Evolutionary conservation across 2,113 vertebrate species (phyloP).

Genomic region (Hystrix cristata): DNA sequence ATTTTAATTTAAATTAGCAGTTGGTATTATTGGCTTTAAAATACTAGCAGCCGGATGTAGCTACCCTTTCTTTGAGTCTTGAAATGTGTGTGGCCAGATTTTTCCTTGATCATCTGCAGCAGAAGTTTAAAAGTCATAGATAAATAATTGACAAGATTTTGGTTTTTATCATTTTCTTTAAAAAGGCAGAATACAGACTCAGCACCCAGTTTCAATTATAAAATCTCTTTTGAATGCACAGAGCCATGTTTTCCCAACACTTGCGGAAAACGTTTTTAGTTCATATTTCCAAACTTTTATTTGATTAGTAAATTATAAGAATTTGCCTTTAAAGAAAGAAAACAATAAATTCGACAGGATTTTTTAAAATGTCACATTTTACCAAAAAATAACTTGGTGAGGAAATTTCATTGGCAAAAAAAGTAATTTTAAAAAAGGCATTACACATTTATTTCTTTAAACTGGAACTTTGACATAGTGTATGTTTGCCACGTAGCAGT

Average conservation of each 20-base stretch:
- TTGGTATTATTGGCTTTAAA: not conserved
- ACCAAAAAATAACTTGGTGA: constrained; percentile 74
- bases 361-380: constrained; percentile 74
- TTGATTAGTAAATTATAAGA: constrained; percentile 66
- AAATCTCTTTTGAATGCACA: constrained; percentile 60
- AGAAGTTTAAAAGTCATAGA: constrained; percentile 52
- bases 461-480: not conserved
- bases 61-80: constrained; percentile 57
- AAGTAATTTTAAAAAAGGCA: not conserved
- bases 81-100: constrained; percentile 45
- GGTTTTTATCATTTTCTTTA: constrained; percentile 57
- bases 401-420: constrained; percentile 53
- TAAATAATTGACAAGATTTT: not conserved
- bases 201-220: not conserved
- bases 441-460: not conserved
- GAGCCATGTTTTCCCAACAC: constrained; percentile 59
- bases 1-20: not conserved
- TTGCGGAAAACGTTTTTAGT: constrained; percentile 66
- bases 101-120: not conserved
- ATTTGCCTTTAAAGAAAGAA: constrained; percentile 50
- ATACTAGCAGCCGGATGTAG: not conserved
- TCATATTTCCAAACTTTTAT: constrained; percentile 62
- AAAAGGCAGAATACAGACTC: not conserved
- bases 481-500: not conserved
- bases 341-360: constrained; percentile 57